These are phyloP conservation scores for Synanceia verrucosa DNA, from an alignment of 2,797 vertebrate species.

Conservation along the genomic window DNA sequence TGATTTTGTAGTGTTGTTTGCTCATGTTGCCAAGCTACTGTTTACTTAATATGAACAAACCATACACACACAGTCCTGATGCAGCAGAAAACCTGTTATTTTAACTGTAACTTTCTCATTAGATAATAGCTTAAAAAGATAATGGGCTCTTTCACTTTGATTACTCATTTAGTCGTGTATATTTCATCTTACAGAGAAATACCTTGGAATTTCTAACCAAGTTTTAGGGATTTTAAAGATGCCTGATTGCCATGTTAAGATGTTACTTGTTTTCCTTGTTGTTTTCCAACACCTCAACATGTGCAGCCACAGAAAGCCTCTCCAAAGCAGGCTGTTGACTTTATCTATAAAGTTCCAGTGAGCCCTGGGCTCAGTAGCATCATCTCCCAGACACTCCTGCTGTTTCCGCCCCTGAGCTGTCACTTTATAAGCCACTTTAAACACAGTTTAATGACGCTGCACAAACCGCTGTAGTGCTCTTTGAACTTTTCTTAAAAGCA, in stretches of 20 bases:
- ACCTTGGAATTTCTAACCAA: too few relatives aligned
- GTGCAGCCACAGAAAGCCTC: constrained; percentile 13
- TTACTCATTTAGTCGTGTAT: not conserved
- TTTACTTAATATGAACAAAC: not conserved
- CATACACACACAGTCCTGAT: not conserved
- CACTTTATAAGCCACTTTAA: constrained; percentile 28
- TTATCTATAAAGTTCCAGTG: constrained; percentile 29
- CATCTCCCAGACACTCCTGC: constrained; percentile 31
- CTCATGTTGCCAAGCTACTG: not conserved
- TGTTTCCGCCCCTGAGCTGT: constrained; percentile 20
- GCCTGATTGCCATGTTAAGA: not conserved
- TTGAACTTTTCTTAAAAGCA: not conserved
- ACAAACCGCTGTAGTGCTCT: not conserved
- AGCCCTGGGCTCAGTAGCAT: constrained; percentile 39
- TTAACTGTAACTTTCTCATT: not conserved
- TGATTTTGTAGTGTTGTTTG: not conserved
- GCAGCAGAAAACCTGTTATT: not conserved
- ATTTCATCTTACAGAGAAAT: not conserved
- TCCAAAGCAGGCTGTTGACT: constrained; percentile 22
- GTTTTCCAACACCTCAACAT: constrained; percentile 15
- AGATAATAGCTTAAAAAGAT: not conserved
- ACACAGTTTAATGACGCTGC: constrained; percentile 7
- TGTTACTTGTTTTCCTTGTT: not conserved
- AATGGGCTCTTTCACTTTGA: not conserved
- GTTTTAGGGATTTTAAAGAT: not conserved